Evolutionary conservation across 2,797 vertebrate genomes (phyloP).

Genomic region (Fundulus diaphanus): DNA sequence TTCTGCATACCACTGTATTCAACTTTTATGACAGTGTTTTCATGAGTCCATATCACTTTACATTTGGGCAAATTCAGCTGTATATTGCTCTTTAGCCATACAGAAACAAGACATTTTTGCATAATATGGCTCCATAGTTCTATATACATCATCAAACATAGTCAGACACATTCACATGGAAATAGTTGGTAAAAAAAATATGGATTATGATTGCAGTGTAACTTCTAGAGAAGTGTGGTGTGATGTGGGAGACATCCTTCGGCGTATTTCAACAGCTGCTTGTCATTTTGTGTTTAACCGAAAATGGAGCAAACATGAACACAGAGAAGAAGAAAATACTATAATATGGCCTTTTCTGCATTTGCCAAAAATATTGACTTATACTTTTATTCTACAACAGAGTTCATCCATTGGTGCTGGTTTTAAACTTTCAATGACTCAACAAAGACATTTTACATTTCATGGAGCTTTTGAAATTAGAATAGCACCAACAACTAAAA

Average conservation of each 20-base stretch:
- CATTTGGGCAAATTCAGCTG: too few species aligned
- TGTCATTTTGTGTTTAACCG: neutral
- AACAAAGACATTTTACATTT: slow-evolving; percentile 16
- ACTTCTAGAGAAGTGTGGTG: neutral
- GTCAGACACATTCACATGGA: too few species aligned
- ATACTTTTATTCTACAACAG: slow-evolving; percentile 20
- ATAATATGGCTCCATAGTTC: too few species aligned
- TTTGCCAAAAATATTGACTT: slow-evolving; percentile 10
- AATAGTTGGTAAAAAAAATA: too few species aligned
- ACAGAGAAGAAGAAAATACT: neutral
- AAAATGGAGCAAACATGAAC: neutral
- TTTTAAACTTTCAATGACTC: slow-evolving; percentile 27
- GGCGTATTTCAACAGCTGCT: neutral
- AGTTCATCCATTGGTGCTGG: slow-evolving; percentile 10
- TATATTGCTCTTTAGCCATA: too few species aligned
- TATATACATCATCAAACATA: too few species aligned
- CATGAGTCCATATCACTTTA: neutral
- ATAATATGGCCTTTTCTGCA: neutral
- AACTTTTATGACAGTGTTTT: too few species aligned
- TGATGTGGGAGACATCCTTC: neutral
- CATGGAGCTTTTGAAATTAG: slow-evolving; percentile 20
- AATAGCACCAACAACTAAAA: slow-evolving; percentile 67
- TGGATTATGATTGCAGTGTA: neutral
- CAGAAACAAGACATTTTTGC: too few species aligned
- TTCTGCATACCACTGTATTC: too few species aligned